phyloP scores from a whole-genome alignment of 2,113 vertebrate species.

The Monopterus albus region DNA sequence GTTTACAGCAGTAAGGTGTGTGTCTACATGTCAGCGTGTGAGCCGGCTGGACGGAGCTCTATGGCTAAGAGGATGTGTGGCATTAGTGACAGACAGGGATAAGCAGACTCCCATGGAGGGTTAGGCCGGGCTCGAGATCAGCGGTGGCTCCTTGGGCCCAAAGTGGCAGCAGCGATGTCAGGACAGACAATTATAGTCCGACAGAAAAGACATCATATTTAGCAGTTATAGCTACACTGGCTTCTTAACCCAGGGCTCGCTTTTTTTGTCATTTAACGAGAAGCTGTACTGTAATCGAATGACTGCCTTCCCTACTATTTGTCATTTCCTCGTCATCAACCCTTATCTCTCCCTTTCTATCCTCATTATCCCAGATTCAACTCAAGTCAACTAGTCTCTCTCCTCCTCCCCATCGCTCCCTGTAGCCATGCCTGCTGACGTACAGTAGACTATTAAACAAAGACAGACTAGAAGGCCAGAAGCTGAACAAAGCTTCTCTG shows the following conservation, averaged over 20 bases:
- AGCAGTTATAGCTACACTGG: background rate
- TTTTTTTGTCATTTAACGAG: slow-evolving; percentile 56
- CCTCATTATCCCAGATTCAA: slow-evolving; percentile 63
- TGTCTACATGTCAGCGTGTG: background rate
- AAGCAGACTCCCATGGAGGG: slow-evolving; percentile 22
- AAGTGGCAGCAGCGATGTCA: slow-evolving; percentile 8
- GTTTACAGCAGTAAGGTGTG: no score
- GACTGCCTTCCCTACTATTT: slow-evolving; percentile 58
- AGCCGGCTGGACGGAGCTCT: background rate
- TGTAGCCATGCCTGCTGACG: slow-evolving; percentile 26
- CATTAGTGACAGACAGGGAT: slow-evolving; percentile 26
- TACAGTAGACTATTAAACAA: slow-evolving; percentile 57
- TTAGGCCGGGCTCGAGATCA: slow-evolving; percentile 25
- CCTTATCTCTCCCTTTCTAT: slow-evolving; percentile 58
- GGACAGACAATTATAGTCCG: slow-evolving; percentile 9
- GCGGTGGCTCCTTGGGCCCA: slow-evolving; percentile 3
- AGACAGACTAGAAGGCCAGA: slow-evolving; percentile 15
- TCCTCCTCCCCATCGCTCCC: slow-evolving; percentile 6
- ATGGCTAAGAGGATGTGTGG: slow-evolving; percentile 14
- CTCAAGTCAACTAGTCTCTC: slow-evolving; percentile 55
- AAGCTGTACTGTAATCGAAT: slow-evolving; percentile 60
- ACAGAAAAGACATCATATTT: background rate
- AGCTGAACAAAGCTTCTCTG: slow-evolving; percentile 54
- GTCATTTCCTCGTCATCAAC: slow-evolving; percentile 64
- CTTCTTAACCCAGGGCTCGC: slow-evolving; percentile 11